phyloP scores from a whole-genome alignment of 2,113 vertebrate genomes.

The Regulus satrapa region DNA sequence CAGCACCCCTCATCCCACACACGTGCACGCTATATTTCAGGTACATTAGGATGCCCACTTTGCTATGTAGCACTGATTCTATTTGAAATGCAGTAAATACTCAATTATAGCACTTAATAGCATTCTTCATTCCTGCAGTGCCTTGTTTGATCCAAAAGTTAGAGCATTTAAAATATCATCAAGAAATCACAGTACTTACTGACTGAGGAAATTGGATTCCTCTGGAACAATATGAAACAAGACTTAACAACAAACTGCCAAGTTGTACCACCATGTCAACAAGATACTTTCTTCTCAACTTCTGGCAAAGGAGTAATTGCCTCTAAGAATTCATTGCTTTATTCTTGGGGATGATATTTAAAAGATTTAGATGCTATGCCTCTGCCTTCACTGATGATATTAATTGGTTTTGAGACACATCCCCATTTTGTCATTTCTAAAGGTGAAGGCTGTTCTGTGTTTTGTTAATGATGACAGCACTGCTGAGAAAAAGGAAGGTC shows the following conservation, averaged over 20 bases:
- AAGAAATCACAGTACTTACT: slow-evolving; percentile 21
- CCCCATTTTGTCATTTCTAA: slow-evolving; percentile 68
- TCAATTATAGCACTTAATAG: neutral
- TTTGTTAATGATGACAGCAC: slow-evolving; percentile 61
- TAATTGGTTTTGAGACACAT: slow-evolving; percentile 73
- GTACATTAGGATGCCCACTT: neutral
- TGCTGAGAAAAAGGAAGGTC: slow-evolving; percentile 42
- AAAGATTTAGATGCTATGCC: slow-evolving; percentile 60
- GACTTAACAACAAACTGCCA: neutral
- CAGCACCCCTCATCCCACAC: neutral
- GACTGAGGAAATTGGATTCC: neutral
- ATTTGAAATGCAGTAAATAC: neutral
- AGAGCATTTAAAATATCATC: slow-evolving; percentile 30
- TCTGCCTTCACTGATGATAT: slow-evolving; percentile 59
- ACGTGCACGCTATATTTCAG: neutral
- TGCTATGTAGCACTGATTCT: neutral
- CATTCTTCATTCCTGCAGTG: neutral
- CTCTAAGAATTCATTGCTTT: slow-evolving; percentile 38
- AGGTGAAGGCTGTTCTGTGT: slow-evolving; percentile 64
- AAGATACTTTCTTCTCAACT: slow-evolving; percentile 33
- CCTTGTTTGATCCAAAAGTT: slow-evolving; percentile 31
- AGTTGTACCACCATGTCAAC: neutral
- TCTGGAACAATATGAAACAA: slow-evolving; percentile 8
- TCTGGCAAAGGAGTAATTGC: slow-evolving; percentile 26
- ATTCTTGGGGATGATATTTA: slow-evolving; percentile 51